Conservation (phyloP, 1,140 invertebrate species). For the Triops cancriformis region DNA sequence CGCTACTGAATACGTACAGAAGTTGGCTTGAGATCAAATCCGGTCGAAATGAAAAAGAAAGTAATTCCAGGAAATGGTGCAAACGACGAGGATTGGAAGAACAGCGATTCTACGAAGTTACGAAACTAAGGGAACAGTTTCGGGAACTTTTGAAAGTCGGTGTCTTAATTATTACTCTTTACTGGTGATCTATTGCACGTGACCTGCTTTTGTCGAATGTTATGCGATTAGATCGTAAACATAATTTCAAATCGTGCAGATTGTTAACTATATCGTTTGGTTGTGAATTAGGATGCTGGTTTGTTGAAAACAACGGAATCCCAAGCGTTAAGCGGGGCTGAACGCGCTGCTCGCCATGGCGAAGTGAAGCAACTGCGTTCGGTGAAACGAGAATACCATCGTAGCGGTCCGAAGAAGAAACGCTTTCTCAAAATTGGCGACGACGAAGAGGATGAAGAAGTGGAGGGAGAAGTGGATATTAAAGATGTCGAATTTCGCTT, state of each 20-base stretch:
- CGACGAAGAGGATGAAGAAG: conserved; percentile 44
- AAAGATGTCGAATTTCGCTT: conserved; percentile 86
- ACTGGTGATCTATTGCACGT: too few relatives aligned
- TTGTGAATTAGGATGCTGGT: conserved; percentile 16
- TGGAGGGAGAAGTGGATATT: conserved; percentile 57
- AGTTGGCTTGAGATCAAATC: conserved; percentile 77
- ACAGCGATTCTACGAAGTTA: conserved; percentile 92
- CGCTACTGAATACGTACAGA: conserved; percentile 76
- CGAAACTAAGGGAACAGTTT: conserved; percentile 84
- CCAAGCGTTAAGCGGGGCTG: conserved; percentile 55
- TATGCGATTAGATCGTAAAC: too few relatives aligned
- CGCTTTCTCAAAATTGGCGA: conserved; percentile 58
- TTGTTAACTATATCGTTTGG: too few relatives aligned
- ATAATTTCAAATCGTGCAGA: too few relatives aligned
- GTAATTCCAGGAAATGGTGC: conserved; percentile 68
- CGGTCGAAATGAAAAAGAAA: conserved; percentile 20
- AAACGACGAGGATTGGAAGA: conserved; percentile 80
- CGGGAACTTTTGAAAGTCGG: conserved; percentile 66
- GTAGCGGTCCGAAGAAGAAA: conserved; percentile 56
- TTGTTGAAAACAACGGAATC: conserved; percentile 16
- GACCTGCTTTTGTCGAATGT: too few relatives aligned
- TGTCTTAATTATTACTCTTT: conserved; percentile 9
- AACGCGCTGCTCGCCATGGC: conserved; percentile 69
- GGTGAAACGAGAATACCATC: conserved; percentile 58
- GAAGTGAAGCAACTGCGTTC: conserved; percentile 76